A percentile compares a stretch with the other conserved stretches of the same genome.
phyloP scores from a whole-genome alignment of 2,113 vertebrate species.

The Aspidoscelis tigris region DNA sequence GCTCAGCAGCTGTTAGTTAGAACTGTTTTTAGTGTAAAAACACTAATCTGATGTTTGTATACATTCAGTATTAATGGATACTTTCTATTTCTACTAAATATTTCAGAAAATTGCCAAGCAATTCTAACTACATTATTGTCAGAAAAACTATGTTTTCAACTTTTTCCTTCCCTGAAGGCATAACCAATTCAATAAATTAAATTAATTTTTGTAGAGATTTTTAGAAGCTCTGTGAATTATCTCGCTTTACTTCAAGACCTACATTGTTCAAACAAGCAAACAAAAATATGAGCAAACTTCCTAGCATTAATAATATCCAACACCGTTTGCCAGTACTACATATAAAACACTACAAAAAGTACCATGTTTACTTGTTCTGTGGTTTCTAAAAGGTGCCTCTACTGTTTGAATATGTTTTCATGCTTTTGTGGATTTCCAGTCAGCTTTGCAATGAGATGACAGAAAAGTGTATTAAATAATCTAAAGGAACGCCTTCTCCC shows the following conservation, averaged over 20 bases:
- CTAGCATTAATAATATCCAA: background rate
- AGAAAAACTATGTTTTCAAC: background rate
- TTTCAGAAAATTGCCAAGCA: background rate
- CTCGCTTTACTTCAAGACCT: background rate
- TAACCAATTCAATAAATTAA: background rate
- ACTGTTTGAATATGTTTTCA: too few relatives aligned
- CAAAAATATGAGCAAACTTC: background rate
- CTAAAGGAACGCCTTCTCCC: too few relatives aligned
- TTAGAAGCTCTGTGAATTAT: background rate
- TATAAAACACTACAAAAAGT: background rate
- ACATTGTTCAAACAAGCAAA: background rate
- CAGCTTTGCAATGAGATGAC: too few relatives aligned
- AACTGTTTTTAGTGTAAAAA: background rate
- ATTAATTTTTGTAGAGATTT: background rate
- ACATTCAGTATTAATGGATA: background rate
- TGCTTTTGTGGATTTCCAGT: too few relatives aligned
- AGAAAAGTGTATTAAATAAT: too few relatives aligned
- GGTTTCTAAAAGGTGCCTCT: too few relatives aligned
- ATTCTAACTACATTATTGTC: background rate
- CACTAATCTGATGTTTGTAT: background rate
- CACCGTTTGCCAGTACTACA: background rate
- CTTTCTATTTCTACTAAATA: background rate
- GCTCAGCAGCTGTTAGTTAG: slow-evolving; percentile 70
- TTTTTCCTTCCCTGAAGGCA: background rate
- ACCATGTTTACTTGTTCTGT: too few relatives aligned